Evolutionary conservation across 2,888 invertebrate genomes (phyloP), one percentile per base, ranked within the genome.

Genomic region (Drosophila parthenogenetica): DNA sequence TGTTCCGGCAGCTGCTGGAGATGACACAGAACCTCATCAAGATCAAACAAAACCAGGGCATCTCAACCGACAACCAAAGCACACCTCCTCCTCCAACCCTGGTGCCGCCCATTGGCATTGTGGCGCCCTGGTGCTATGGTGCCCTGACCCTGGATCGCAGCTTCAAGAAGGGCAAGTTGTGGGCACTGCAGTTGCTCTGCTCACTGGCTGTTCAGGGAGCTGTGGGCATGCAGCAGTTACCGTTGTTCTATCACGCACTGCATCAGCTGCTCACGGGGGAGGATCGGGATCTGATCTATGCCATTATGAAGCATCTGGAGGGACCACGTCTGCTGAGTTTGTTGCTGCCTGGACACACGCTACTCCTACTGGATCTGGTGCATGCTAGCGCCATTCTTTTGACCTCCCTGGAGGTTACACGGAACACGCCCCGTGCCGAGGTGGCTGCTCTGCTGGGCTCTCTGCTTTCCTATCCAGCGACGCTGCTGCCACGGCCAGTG

Each of bases 71-170:
- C 90, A 96, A 96, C 92, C 94, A 95, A 90, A 94, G 93, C 54
- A 96, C 96, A 8, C 96, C 96, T n/a, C 93, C 94, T 32, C 94
- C 95, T 13, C 96, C 97, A 2, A 94, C 95, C 68, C 92, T 96
- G 55, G 95, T 96, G 73, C 97, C 97, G 55, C 98, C 98, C 0
- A 93, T 98, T 81, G 96, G 96, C 71, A 94, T 98, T 72, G 96
- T 98, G 86, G 95, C 98, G 46, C 97, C 98, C 16, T 99, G 98
- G 98, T 97, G 98, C 91, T 97, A 98, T 92, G 97, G 98, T 91
- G 97, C 97, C 1, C 93, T 97, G 57, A 94, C 94, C n/a, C 92
- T 98, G 77, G 95, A 96, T 48, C 90, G 93, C 11, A 94, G 94
- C 42, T 97, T 95, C 92, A 96, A 94, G 81, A 93, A 94, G 65